phyloP scores from a whole-genome alignment of 2,888 invertebrate species.

The Caenorhabditis sp. region DNA sequence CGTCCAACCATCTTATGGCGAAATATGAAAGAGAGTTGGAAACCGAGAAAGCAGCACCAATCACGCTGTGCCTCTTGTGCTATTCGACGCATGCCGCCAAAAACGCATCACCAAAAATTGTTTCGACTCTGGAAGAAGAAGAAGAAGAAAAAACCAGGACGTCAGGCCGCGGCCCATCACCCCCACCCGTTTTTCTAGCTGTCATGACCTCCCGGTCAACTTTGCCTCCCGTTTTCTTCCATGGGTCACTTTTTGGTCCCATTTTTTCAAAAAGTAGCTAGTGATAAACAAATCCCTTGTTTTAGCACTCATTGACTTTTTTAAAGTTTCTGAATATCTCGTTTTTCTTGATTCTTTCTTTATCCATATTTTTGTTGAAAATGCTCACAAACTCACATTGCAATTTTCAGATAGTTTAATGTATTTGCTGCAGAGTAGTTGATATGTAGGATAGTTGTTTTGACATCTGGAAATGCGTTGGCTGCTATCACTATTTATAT shows the following conservation, averaged over 20 bases:
- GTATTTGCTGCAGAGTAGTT: conserved; percentile 59
- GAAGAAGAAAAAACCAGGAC: conserved; percentile 50
- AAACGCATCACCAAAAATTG: conserved; percentile 53
- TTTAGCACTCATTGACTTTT: background rate
- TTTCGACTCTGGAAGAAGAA: too few species aligned
- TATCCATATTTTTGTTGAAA: conserved; percentile 1
- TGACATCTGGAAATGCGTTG: conserved; percentile 63
- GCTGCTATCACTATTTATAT: conserved; percentile 58
- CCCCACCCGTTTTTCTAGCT: conserved; percentile 56
- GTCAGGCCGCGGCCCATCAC: conserved; percentile 53
- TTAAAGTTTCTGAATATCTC: background rate
- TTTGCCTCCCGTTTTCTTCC: conserved; percentile 20
- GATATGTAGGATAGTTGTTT: conserved; percentile 66
- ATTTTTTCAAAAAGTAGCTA: background rate
- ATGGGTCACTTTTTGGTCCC: background rate
- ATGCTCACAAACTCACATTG: background rate
- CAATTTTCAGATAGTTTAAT: conserved; percentile 53
- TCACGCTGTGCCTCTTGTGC: conserved; percentile 57
- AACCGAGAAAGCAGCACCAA: conserved; percentile 65
- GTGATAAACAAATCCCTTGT: too few species aligned
- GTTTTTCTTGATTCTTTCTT: background rate
- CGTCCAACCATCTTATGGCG: conserved; percentile 59
- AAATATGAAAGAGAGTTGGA: conserved; percentile 60
- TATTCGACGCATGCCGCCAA: conserved; percentile 61
- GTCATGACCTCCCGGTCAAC: conserved; percentile 60